Evolutionary conservation across 2,888 invertebrate genomes (phyloP), one percentile per base, ranked within the genome.

Genomic region (Idaea straminata): DNA sequence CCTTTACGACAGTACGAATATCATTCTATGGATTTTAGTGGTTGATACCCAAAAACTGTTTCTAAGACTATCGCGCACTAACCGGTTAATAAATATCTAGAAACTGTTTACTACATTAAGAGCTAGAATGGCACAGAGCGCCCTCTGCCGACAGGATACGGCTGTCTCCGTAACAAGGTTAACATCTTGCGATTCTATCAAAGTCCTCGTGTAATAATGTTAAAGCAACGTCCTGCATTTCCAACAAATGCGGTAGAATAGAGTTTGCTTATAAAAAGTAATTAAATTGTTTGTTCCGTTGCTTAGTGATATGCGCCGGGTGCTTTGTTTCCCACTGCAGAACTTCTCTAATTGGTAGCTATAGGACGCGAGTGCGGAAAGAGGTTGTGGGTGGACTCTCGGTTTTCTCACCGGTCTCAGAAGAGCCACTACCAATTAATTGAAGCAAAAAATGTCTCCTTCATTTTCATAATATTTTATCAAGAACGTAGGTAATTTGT

Each of bases 111-210:
- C 78, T 81, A 79, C 78, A 84, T 87, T 85, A 86, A 76, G 74
- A 73, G 76, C 72, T 75, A 77, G 77, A 71, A 76, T 74, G 80
- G 74, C 73, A 75, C 74, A 77, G 80, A 66, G 25, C 59, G 34
- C 34, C 13, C 59, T 25, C 78, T 78, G 76, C 78, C 78, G 83
- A 82, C 81, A 78, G 81, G 77, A 79, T 80, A 75, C 82, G 79
- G 76, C 77, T 81, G 80, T 81, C 82, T 79, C 83, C 78, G 75
- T 88, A 87, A 89, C 83, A 81, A 86, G 82, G 85, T 88, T 88
- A 87, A 81, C 80, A 81, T 83, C 83, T 79, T 79, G 82, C 84
- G 83, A 86, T 88, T 85, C 83, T 82, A 84, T 87, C 84, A 84
- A 82, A 82, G 84, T 76, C 80, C 25, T 80, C 82, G 76, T 78